phyloP scores from a whole-genome alignment of 1,140 invertebrate species.

The Bombus terrestris region DNA sequence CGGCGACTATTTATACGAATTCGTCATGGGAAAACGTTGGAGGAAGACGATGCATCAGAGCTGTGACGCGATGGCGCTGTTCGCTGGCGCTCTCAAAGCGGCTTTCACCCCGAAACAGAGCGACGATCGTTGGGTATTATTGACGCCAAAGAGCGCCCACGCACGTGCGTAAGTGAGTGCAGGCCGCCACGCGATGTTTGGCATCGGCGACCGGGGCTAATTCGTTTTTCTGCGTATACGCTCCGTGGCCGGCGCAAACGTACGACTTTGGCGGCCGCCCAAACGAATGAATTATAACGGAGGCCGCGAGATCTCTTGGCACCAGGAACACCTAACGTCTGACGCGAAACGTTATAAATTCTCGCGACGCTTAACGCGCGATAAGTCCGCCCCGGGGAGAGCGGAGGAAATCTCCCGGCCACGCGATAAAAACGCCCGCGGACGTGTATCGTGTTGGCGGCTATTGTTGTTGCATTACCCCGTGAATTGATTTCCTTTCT shows the following conservation, averaged over 20 bases:
- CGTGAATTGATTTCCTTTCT: not conserved
- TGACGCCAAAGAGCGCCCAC: slow-evolving; percentile 67
- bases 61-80: not conserved
- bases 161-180: slow-evolving; percentile 63
- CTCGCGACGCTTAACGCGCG: slow-evolving; percentile 52
- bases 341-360: slow-evolving; percentile 46
- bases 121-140: slow-evolving; percentile 67
- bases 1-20: slow-evolving; percentile 64
- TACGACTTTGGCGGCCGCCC: slow-evolving; percentile 55
- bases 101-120: slow-evolving; percentile 57
- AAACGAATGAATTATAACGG: slow-evolving; percentile 61
- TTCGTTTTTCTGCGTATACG: slow-evolving; percentile 61
- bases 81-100: slow-evolving; percentile 41
- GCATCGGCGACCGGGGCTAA: slow-evolving; percentile 49
- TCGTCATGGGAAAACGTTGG: slow-evolving; percentile 62
- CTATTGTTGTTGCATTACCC: not conserved
- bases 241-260: slow-evolving; percentile 38
- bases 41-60: slow-evolving; percentile 50
- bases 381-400: slow-evolving; percentile 10
- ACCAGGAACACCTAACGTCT: slow-evolving; percentile 15
- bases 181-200: slow-evolving; percentile 62
- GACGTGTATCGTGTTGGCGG: not conserved
- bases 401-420: not conserved
- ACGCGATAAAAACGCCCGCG: slow-evolving; percentile 20
- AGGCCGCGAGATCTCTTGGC: slow-evolving; percentile 56